phyloP scores from a whole-genome alignment of 2,797 vertebrate species.

The Rhabdophis nuchalis region DNA sequence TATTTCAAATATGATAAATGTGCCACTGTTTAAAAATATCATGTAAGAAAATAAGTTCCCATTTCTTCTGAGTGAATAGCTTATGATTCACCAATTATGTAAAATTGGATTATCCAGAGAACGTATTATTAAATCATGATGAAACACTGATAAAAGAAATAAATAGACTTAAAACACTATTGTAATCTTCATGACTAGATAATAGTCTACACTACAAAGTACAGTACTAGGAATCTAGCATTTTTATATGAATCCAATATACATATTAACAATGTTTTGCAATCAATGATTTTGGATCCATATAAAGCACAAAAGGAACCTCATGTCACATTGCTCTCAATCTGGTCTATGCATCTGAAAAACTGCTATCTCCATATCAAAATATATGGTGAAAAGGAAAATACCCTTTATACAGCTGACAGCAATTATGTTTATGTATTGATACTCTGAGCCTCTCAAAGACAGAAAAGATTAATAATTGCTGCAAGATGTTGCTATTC shows the following conservation, averaged over 20 bases:
- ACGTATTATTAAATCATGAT: neutral
- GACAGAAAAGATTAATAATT: neutral
- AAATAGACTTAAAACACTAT: neutral
- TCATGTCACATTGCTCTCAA: neutral
- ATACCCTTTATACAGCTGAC: neutral
- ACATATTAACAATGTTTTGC: neutral
- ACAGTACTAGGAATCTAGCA: neutral
- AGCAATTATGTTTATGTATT: neutral
- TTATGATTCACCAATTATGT: neutral
- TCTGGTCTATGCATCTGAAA: neutral
- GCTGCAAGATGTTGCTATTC: neutral
- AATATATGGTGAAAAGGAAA: neutral
- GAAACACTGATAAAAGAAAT: neutral
- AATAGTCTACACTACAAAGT: neutral
- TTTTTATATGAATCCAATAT: neutral
- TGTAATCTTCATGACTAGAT: neutral
- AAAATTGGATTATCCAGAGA: neutral
- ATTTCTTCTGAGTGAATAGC: neutral
- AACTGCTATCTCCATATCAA: neutral
- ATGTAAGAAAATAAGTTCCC: neutral
- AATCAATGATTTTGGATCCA: neutral
- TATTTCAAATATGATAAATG: neutral
- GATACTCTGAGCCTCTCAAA: neutral
- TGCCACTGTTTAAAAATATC: neutral
- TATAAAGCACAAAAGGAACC: neutral